Percentiles rank a stretch among this genome's conserved stretches.
Evolutionary conservation across 2,113 vertebrate species (phyloP).

Genomic region (Protomyctophum bolini): DNA sequence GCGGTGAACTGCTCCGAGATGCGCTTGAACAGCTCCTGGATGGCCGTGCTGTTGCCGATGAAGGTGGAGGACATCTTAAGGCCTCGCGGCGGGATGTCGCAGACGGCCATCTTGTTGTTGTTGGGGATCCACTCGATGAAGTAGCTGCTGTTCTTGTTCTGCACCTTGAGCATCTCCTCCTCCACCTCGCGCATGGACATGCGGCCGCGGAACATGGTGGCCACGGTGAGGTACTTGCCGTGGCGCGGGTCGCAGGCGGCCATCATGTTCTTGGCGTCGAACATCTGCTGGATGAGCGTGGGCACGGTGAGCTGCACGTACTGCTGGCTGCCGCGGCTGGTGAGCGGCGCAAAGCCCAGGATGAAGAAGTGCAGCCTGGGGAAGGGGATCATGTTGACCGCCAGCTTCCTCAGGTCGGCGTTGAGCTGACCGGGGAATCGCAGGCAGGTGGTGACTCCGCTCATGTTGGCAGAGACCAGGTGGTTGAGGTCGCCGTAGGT

Average conservation of each 20-base stretch:
- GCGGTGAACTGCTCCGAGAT: constrained; percentile 97
- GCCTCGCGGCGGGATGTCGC: constrained; percentile 92
- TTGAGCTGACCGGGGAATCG: constrained; percentile 95
- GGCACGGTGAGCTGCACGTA: constrained; percentile 62
- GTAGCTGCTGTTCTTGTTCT: constrained; percentile 99
- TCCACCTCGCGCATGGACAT: constrained; percentile 99
- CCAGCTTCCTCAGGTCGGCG: constrained; percentile 93
- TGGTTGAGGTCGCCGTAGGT: constrained; percentile 96
- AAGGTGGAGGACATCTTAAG: constrained; percentile 97
- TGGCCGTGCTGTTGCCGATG: constrained; percentile 95
- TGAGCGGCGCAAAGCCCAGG: constrained; percentile 94
- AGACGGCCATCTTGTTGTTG: constrained; percentile 94
- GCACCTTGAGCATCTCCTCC: constrained; percentile 92
- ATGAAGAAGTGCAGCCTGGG: constrained; percentile 97
- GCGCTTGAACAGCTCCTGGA: constrained; percentile 94
- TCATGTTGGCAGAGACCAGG: constrained; percentile 96
- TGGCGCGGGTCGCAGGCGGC: constrained; percentile 95
- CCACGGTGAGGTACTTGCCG: constrained; percentile 92
- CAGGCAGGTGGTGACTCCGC: constrained; percentile 93
- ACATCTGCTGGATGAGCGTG: constrained; percentile 87
- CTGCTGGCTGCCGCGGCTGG: constrained; percentile 93
- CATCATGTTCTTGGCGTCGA: constrained; percentile 99
- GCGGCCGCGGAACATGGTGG: constrained; percentile 92
- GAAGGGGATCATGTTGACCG: constrained; percentile 98
- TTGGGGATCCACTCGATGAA: constrained; percentile 99